Conservation (phyloP, 1,140 invertebrate species). For the Probaryconus sp. region DNA sequence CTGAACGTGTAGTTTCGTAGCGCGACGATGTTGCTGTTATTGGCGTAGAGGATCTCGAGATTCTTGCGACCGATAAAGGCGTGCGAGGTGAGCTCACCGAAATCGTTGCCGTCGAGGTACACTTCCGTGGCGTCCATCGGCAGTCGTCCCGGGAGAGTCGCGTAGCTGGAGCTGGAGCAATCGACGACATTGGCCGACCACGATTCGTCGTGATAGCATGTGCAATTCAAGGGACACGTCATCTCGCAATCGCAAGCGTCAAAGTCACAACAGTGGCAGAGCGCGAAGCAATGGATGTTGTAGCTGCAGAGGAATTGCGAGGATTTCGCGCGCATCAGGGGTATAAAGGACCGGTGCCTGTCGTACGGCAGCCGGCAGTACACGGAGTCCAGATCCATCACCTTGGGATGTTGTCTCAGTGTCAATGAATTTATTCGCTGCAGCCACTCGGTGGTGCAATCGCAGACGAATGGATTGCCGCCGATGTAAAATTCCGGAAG, state of each 20-base stretch:
- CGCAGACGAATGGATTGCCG: constrained; percentile 92
- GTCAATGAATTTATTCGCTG: constrained; percentile 86
- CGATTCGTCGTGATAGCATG: constrained; percentile 90
- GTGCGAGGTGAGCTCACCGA: constrained; percentile 88
- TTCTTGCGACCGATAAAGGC: constrained; percentile 93
- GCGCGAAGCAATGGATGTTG: constrained; percentile 87
- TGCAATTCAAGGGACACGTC: constrained; percentile 90
- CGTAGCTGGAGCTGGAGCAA: constrained; percentile 87
- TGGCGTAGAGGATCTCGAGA: constrained; percentile 88
- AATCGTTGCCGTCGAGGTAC: constrained; percentile 91
- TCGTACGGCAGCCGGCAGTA: constrained; percentile 90
- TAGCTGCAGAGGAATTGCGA: constrained; percentile 91
- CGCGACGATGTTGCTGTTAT: constrained; percentile 87
- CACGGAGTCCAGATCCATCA: constrained; percentile 89
- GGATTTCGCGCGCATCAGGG: constrained; percentile 83
- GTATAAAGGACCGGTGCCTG: constrained; percentile 83
- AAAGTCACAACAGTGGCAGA: constrained; percentile 92
- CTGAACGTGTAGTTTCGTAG: constrained; percentile 92
- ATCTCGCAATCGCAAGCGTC: constrained; percentile 92
- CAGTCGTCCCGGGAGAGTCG: constrained; percentile 85
- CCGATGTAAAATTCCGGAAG: constrained; percentile 91
- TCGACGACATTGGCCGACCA: constrained; percentile 95
- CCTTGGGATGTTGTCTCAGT: constrained; percentile 85
- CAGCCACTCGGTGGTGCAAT: constrained; percentile 93
- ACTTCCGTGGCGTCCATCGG: constrained; percentile 95